Percentiles rank a stretch among this genome's conserved stretches.
These are phyloP conservation scores for Brachyrhaphis roseni DNA, from an alignment of 2,797 vertebrate genomes.

Conservation along the genomic window DNA sequence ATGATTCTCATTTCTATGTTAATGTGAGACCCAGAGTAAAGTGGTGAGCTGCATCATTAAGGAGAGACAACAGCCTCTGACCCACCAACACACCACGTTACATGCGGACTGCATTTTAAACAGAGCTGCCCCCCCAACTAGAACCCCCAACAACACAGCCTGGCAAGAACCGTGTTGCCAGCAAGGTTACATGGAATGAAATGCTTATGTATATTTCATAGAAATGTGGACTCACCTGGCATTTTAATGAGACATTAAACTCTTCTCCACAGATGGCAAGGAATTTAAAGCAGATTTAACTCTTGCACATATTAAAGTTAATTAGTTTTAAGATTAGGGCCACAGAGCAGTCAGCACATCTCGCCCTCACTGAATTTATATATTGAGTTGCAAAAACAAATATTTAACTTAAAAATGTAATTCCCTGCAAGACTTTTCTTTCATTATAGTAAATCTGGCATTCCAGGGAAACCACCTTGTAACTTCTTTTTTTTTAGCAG, in stretches of 20 bases:
- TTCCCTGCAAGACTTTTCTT: not conserved
- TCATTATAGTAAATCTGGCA: not conserved
- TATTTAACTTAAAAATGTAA: not conserved
- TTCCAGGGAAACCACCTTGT: not conserved
- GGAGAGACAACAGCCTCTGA: constrained; percentile 29
- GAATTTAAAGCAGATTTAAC: not conserved
- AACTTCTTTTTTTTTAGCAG: constrained; percentile 46
- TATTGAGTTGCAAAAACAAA: not conserved
- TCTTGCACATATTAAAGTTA: constrained; percentile 4
- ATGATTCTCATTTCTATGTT: constrained; percentile 85
- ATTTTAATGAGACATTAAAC: constrained; percentile 13
- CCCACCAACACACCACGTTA: constrained; percentile 7
- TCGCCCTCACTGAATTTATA: not conserved
- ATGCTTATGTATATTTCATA: constrained; percentile 6
- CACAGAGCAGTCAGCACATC: not conserved
- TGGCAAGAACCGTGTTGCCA: not conserved
- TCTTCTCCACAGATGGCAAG: not conserved
- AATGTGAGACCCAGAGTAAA: constrained; percentile 69
- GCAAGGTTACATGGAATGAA: constrained; percentile 13
- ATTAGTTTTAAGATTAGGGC: constrained; percentile 18
- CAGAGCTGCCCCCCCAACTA: not conserved
- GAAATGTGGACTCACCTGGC: constrained; percentile 3
- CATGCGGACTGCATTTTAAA: constrained; percentile 36
- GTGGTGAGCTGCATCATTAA: constrained; percentile 32
- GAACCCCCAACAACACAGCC: not conserved